Conservation (phyloP, 2,797 vertebrate species). For the Merluccius polli region DNA sequence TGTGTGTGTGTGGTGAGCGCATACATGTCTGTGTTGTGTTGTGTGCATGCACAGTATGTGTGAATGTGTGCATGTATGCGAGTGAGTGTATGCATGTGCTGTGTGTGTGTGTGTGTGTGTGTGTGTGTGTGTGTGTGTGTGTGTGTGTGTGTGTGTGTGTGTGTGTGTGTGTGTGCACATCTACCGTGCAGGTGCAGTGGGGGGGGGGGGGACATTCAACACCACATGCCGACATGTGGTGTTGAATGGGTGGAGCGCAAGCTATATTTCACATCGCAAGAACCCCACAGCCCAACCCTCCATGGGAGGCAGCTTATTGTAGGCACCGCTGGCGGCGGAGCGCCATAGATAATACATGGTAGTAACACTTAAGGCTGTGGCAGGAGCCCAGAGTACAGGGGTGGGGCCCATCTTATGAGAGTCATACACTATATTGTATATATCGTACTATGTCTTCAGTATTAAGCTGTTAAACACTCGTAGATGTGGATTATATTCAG, state of each 20-base stretch:
- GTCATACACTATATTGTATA: too few relatives aligned
- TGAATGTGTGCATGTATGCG: not conserved
- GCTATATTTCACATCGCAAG: slow-evolving; percentile 38
- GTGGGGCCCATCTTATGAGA: not conserved
- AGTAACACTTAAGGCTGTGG: slow-evolving; percentile 23
- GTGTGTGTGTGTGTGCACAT: slow-evolving; percentile 2
- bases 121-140: not conserved
- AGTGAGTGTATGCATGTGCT: slow-evolving; percentile 4
- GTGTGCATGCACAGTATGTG: not conserved
- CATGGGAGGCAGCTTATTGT: slow-evolving; percentile 20
- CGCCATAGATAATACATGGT: slow-evolving; percentile 28
- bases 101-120: slow-evolving; percentile 3
- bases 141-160: not conserved
- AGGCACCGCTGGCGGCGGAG: slow-evolving; percentile 28
- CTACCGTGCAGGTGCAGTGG: not conserved
- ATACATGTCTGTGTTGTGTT: not conserved
- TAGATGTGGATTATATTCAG: too few relatives aligned
- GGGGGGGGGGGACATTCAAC: slow-evolving; percentile 13
- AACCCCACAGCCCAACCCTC: not conserved
- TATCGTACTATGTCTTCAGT: too few relatives aligned
- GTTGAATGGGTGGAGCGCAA: slow-evolving; percentile 20
- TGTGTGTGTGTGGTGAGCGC: not conserved
- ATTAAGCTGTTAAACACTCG: too few relatives aligned
- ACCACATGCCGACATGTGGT: slow-evolving; percentile 22
- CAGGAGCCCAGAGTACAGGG: slow-evolving; percentile 13